These are phyloP conservation scores for Tenthredo livida DNA, from an alignment of 2,888 invertebrate species.

Conservation along the genomic window DNA sequence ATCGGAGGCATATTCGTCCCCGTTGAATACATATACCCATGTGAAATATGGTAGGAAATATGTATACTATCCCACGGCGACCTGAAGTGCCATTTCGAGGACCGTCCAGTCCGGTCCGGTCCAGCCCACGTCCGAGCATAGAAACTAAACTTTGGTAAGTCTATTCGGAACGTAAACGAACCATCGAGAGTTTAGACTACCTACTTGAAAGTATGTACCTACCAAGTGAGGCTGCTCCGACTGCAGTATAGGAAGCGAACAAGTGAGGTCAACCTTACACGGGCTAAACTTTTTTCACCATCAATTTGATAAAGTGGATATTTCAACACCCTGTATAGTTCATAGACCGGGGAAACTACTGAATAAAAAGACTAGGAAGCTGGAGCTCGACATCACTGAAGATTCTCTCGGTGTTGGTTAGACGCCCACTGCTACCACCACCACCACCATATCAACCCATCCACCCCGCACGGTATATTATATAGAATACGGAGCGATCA, in stretches of 20 bases:
- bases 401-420: constrained; percentile 39
- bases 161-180: constrained; percentile 13
- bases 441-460: not conserved
- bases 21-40: not conserved
- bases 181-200: not conserved
- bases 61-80: not conserved
- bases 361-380: constrained; percentile 1
- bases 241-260: not conserved
- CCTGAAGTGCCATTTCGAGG: constrained; percentile 32
- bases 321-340: not conserved
- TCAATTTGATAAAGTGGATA: not conserved
- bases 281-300: not conserved
- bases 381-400: not conserved
- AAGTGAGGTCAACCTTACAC: not conserved
- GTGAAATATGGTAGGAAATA: not conserved
- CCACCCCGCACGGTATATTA: constrained; percentile 20
- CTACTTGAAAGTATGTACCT: constrained; percentile 6
- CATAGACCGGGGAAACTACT: not conserved
- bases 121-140: not conserved
- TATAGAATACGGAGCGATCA: constrained; percentile 46
- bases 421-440: not conserved
- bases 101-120: not conserved
- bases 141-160: constrained; percentile 19
- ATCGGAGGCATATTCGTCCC: not conserved
- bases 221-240: not conserved